Conservation (phyloP, 2,888 invertebrate species). For the Alitta virens region DNA sequence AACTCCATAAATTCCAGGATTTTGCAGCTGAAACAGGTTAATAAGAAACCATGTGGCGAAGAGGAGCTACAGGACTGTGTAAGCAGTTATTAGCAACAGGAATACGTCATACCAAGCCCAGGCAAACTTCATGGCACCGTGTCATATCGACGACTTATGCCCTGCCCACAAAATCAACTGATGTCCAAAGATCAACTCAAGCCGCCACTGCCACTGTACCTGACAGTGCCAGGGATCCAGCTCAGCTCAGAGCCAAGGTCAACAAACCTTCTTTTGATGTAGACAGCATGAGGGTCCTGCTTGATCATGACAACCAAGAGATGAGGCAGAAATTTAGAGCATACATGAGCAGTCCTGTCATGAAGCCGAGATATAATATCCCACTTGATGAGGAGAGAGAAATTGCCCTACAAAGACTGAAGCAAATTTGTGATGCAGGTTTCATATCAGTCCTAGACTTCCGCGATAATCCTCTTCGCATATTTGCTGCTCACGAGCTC, state of each 20-base stretch:
- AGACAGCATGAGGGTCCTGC: slow-evolving; percentile 20
- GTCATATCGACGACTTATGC: too few relatives aligned
- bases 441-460: slow-evolving; percentile 32
- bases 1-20: too few relatives aligned
- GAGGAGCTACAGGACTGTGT: too few relatives aligned
- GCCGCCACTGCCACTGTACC: neutral
- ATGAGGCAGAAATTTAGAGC: slow-evolving; percentile 25
- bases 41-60: too few relatives aligned
- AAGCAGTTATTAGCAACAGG: too few relatives aligned
- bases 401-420: slow-evolving; percentile 25
- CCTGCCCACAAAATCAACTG: too few relatives aligned
- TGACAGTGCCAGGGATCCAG: neutral
- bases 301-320: slow-evolving; percentile 30
- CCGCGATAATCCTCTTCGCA: slow-evolving; percentile 27
- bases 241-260: slow-evolving; percentile 9
- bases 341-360: slow-evolving; percentile 19
- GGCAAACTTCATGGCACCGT: neutral
- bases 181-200: neutral
- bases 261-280: slow-evolving; percentile 16
- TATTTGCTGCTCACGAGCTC: slow-evolving; percentile 32
- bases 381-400: slow-evolving; percentile 28
- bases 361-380: slow-evolving; percentile 27
- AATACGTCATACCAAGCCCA: too few relatives aligned
- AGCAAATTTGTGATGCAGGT: slow-evolving; percentile 29
- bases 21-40: too few relatives aligned